These are phyloP conservation scores for Furcula furcula DNA, from an alignment of 2,888 invertebrate species.

Conservation along the genomic window DNA sequence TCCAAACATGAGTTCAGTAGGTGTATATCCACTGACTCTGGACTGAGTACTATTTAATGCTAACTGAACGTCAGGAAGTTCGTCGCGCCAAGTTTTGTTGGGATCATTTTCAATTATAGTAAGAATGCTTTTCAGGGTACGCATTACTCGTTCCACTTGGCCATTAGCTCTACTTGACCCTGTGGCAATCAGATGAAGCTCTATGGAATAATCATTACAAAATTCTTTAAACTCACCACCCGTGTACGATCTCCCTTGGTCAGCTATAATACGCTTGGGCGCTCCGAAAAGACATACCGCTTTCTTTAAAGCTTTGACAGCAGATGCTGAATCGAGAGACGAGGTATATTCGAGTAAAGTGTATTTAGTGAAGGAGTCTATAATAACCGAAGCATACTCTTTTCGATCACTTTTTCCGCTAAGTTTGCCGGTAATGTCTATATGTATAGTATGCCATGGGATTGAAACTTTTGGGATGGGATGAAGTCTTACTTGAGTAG, in stretches of 20 bases:
- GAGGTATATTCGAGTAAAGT: constrained; percentile 19
- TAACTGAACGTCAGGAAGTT: constrained; percentile 21
- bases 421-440: constrained; percentile 30
- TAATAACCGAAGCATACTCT: constrained; percentile 27
- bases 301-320: constrained; percentile 16
- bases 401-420: constrained; percentile 32
- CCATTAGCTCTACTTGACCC: constrained; percentile 14
- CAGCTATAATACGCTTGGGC: constrained; percentile 20
- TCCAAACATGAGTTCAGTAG: constrained; percentile 19
- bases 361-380: constrained; percentile 32
- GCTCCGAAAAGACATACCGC: constrained; percentile 27
- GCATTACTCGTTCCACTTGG: constrained; percentile 10
- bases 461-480: constrained; percentile 16
- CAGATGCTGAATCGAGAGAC: constrained; percentile 11
- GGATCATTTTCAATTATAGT: constrained; percentile 8
- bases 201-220: constrained; percentile 18
- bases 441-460: constrained; percentile 33
- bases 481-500: too few relatives aligned
- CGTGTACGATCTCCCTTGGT: constrained; percentile 22
- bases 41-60: constrained; percentile 19
- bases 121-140: constrained; percentile 4
- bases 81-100: constrained; percentile 22
- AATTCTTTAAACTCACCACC: constrained; percentile 20
- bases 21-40: constrained; percentile 14
- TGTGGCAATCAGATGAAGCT: constrained; percentile 28